Percentiles rank a stretch among this genome's conserved stretches.
Conservation (phyloP, 2,797 vertebrate genomes). For the Coccyzus lansbergi region DNA sequence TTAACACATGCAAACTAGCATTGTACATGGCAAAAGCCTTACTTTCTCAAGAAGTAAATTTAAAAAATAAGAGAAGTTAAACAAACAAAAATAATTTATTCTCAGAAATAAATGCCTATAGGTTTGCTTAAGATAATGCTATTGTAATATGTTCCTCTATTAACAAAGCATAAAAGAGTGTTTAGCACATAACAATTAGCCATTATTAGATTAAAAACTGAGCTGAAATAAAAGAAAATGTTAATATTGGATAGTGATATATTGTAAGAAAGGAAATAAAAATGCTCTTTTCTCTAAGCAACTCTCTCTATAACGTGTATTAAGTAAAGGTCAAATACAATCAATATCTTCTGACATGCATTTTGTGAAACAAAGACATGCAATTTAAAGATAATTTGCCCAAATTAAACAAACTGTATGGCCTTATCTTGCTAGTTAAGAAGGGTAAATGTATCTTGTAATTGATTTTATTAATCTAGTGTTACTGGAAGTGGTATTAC, state of each 20-base stretch:
- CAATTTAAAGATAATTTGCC: conserved; percentile 69
- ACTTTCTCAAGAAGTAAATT: conserved; percentile 74
- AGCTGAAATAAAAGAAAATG: conserved; percentile 82
- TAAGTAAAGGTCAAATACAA: conserved; percentile 61
- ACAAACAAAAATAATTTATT: conserved; percentile 69
- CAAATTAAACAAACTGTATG: conserved; percentile 31
- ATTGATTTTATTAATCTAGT: conserved; percentile 46
- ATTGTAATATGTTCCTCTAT: conserved; percentile 71
- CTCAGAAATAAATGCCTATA: conserved; percentile 72
- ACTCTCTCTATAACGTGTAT: conserved; percentile 55
- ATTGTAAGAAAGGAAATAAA: conserved; percentile 75
- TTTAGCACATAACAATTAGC: conserved; percentile 80
- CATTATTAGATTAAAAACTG: conserved; percentile 78
- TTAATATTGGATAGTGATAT: conserved; percentile 79
- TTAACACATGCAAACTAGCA: conserved; percentile 88
- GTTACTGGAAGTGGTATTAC: conserved; percentile 54
- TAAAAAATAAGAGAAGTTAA: conserved; percentile 38
- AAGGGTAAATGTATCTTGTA: conserved; percentile 39
- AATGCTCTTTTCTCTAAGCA: conserved; percentile 59
- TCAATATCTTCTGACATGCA: conserved; percentile 75
- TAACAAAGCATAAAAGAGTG: conserved; percentile 79
- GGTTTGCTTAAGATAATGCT: conserved; percentile 65
- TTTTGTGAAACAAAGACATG: conserved; percentile 78
- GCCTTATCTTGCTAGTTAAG: conserved; percentile 40
- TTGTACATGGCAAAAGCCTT: conserved; percentile 79